Conservation (phyloP, 2,888 invertebrate species). For the Notodonta dromedarius region DNA sequence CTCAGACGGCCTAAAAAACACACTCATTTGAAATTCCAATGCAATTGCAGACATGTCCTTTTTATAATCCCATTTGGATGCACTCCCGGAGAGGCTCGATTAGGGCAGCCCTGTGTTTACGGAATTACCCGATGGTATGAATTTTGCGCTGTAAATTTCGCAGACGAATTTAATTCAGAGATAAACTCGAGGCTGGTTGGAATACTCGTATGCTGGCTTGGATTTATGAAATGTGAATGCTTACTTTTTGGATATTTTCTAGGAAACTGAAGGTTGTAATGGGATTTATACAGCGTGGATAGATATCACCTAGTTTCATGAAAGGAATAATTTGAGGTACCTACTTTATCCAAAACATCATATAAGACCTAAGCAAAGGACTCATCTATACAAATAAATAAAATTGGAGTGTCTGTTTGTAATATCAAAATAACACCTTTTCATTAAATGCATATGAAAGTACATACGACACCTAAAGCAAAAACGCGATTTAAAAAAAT, state of each 20-base stretch:
- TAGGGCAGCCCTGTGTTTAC: slow-evolving; percentile 50
- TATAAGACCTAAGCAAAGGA: too few relatives aligned
- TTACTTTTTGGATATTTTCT: slow-evolving; percentile 15
- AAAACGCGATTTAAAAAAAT: too few relatives aligned
- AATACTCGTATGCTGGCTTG: slow-evolving; percentile 20
- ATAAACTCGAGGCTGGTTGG: slow-evolving; percentile 31
- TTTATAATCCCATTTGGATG: slow-evolving; percentile 72
- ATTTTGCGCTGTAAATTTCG: slow-evolving; percentile 32
- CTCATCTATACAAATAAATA: too few relatives aligned
- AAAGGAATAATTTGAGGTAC: too few relatives aligned
- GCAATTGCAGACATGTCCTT: slow-evolving; percentile 70
- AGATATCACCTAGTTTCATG: too few relatives aligned
- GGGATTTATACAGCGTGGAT: too few relatives aligned
- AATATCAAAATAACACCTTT: too few relatives aligned
- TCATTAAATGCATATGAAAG: too few relatives aligned
- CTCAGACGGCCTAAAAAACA: slow-evolving; percentile 77
- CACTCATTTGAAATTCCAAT: slow-evolving; percentile 79
- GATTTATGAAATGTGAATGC: slow-evolving; percentile 24
- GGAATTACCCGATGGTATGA: slow-evolving; percentile 38
- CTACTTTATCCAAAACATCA: too few relatives aligned
- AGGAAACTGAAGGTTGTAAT: not conserved
- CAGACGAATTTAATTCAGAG: slow-evolving; percentile 37
- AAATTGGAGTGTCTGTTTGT: too few relatives aligned
- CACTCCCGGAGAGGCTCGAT: slow-evolving; percentile 50
- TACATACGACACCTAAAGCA: too few relatives aligned